Conservation (phyloP, 2,888 invertebrate species). For the Caenorhabditis sp. region DNA sequence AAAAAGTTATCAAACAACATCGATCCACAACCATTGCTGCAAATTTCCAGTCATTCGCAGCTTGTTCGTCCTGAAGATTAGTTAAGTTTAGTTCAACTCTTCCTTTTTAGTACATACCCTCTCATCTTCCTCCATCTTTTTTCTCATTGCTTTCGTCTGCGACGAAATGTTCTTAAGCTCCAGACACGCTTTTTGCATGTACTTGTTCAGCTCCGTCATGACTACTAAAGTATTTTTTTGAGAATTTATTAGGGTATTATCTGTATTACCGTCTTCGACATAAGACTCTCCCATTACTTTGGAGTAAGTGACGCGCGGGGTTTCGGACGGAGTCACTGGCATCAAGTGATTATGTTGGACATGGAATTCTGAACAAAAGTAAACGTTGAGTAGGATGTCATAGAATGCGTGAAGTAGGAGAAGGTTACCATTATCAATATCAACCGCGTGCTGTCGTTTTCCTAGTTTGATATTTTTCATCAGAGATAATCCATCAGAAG, state of each 20-base stretch:
- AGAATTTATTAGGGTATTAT: not conserved
- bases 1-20: slow-evolving; percentile 74
- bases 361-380: slow-evolving; percentile 50
- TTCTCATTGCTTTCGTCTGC: slow-evolving; percentile 68
- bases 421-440: slow-evolving; percentile 42
- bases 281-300: slow-evolving; percentile 43
- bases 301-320: slow-evolving; percentile 39
- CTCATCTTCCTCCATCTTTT: slow-evolving; percentile 70
- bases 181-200: slow-evolving; percentile 71
- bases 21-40: slow-evolving; percentile 76
- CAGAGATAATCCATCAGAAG: slow-evolving; percentile 53
- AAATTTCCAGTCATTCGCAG: slow-evolving; percentile 77
- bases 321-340: slow-evolving; percentile 29
- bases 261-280: slow-evolving; percentile 45
- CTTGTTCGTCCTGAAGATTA: slow-evolving; percentile 70
- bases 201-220: slow-evolving; percentile 59
- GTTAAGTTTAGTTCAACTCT: not conserved
- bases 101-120: too few relatives aligned
- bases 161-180: slow-evolving; percentile 68
- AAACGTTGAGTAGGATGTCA: slow-evolving; percentile 1
- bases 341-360: slow-evolving; percentile 55
- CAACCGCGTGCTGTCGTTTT: slow-evolving; percentile 25
- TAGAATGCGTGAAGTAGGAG: not conserved
- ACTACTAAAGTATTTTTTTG: slow-evolving; percentile 22
- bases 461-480: slow-evolving; percentile 55